Percentiles rank a stretch among this genome's conserved stretches.
phyloP scores from a whole-genome alignment of 2,113 vertebrate species.

The Phaethornis superciliosus region DNA sequence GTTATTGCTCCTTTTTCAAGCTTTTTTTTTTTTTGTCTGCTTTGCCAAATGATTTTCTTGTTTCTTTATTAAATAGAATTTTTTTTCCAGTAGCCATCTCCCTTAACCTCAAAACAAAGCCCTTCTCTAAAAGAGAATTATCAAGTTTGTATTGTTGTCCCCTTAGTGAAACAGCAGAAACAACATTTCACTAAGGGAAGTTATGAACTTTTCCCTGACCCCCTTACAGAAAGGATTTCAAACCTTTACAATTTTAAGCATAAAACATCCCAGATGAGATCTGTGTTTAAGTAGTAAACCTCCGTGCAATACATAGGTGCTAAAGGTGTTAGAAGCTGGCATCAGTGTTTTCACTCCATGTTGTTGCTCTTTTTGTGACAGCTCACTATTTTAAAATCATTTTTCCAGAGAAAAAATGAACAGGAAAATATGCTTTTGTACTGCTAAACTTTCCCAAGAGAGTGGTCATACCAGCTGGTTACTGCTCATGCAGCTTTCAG shows the following conservation, averaged over 20 bases:
- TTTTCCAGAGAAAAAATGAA: not conserved
- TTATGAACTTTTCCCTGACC: not conserved
- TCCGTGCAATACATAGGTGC: not conserved
- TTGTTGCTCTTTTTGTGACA: not conserved
- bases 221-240: not conserved
- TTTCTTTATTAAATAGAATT: conserved; percentile 35
- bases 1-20: conserved; percentile 47
- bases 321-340: not conserved
- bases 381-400: not conserved
- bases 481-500: not conserved
- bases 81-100: conserved; percentile 38
- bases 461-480: not conserved
- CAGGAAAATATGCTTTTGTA: not conserved
- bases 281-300: not conserved
- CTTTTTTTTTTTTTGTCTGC: not conserved
- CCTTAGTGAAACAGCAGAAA: not conserved
- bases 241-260: not conserved
- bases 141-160: not conserved
- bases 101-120: conserved; percentile 9
- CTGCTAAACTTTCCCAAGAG: not conserved
- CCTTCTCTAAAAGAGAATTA: not conserved
- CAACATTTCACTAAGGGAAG: not conserved
- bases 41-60: conserved; percentile 27
- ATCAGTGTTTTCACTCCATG: not conserved
- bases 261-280: not conserved